Evolutionary conservation across 2,113 vertebrate genomes (phyloP).

Genomic region (Arvicanthis niloticus): DNA sequence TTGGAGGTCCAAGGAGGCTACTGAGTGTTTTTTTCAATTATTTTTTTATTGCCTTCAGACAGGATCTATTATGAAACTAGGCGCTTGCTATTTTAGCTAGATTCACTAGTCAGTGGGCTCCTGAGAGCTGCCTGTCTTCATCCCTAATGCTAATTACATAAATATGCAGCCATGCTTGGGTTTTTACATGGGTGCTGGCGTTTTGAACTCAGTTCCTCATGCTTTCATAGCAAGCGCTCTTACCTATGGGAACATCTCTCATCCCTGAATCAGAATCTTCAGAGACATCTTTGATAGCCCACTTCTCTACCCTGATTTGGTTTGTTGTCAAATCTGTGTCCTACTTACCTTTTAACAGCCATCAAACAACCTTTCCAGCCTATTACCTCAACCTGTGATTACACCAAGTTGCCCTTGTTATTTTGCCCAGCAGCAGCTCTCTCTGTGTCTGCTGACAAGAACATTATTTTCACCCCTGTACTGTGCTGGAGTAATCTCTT

Average conservation of each 20-base stretch:
- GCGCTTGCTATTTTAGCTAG: not conserved
- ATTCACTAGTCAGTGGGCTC: not conserved
- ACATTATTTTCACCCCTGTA: not conserved
- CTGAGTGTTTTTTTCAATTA: not conserved
- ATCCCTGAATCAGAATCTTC: not conserved
- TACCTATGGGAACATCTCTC: not conserved
- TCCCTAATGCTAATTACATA: not conserved
- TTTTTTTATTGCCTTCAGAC: not conserved
- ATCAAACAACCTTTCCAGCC: not conserved
- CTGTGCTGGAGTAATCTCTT: not conserved
- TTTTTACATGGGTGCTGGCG: not conserved
- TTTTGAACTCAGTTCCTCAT: not conserved
- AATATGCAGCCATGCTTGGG: not conserved
- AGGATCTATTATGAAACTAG: not conserved
- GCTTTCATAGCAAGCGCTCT: not conserved
- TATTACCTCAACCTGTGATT: not conserved
- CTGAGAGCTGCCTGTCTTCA: not conserved
- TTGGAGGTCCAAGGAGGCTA: not conserved
- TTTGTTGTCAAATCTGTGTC: not conserved
- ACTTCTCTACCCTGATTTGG: not conserved
- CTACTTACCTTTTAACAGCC: not conserved
- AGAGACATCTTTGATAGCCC: not conserved
- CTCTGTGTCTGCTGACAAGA: not conserved
- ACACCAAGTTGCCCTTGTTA: not conserved
- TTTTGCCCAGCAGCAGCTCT: not conserved